These are phyloP conservation scores for Nannospalax galili DNA, from an alignment of 2,113 vertebrate genomes.

Conservation along the genomic window DNA sequence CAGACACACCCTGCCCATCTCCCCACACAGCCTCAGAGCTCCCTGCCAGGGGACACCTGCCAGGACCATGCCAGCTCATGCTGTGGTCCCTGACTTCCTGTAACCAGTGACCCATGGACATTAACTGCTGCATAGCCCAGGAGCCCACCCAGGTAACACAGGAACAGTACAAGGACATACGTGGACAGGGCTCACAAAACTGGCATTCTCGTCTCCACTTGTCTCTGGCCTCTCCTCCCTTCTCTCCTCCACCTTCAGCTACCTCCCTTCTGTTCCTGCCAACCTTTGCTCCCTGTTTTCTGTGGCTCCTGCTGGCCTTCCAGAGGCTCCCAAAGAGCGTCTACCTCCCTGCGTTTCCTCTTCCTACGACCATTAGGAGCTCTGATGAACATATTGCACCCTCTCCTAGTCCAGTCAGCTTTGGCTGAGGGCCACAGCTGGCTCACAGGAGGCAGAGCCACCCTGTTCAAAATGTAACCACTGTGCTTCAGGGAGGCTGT, in stretches of 20 bases:
- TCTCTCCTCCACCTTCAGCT: background rate
- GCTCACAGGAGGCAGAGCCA: background rate
- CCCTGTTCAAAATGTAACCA: background rate
- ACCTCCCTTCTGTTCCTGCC: background rate
- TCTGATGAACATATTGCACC: background rate
- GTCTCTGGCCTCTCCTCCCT: background rate
- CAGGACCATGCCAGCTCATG: background rate
- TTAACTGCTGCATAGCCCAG: background rate
- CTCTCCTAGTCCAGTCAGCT: background rate
- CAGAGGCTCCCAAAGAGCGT: background rate
- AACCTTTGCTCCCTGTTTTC: background rate
- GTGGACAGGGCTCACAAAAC: background rate
- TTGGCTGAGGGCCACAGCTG: background rate
- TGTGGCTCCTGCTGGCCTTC: background rate
- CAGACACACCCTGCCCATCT: rapidly evolving
- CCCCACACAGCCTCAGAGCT: background rate
- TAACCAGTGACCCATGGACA: too few relatives aligned
- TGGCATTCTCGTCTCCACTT: too few relatives aligned
- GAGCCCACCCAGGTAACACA: background rate
- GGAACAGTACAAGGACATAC: background rate
- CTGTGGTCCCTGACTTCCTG: background rate
- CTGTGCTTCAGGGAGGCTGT: background rate
- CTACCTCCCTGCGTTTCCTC: background rate
- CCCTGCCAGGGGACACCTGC: too few relatives aligned
- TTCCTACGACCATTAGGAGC: background rate